phyloP scores from a whole-genome alignment of 2,888 invertebrate species.

The Drosophila cyrtoloma region DNA sequence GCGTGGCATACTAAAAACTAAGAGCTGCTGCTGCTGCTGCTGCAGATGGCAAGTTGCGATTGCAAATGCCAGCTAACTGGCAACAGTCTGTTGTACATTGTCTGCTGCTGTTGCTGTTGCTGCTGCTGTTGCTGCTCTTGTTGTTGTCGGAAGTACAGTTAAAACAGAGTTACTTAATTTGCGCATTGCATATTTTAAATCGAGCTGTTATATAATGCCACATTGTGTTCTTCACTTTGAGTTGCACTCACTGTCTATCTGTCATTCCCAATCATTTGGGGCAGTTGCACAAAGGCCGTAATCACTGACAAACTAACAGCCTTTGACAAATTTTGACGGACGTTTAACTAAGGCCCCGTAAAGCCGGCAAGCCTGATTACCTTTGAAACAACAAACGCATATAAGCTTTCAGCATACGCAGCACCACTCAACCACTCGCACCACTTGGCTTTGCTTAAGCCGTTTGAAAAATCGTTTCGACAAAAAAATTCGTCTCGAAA shows the following conservation, averaged over 20 bases:
- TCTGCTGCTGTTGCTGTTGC: constrained; percentile 1
- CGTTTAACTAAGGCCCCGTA: constrained; percentile 47
- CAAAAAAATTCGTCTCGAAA: constrained; percentile 15
- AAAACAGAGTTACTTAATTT: constrained; percentile 20
- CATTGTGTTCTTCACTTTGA: constrained; percentile 31
- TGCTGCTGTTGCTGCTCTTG: neutral
- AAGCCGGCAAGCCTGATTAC: constrained; percentile 49
- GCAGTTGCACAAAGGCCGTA: constrained; percentile 15
- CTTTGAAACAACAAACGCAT: constrained; percentile 23
- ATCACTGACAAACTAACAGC: constrained; percentile 18
- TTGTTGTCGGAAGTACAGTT: constrained; percentile 29
- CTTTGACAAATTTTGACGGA: constrained; percentile 40
- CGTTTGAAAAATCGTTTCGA: constrained; percentile 22
- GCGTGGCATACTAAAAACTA: constrained; percentile 52
- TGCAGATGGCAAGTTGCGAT: constrained; percentile 41
- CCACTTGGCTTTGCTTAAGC: constrained; percentile 9
- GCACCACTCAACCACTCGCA: constrained; percentile 3
- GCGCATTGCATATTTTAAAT: constrained; percentile 11
- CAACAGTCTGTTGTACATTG: constrained; percentile 24
- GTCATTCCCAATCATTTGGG: constrained; percentile 6
- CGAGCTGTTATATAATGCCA: constrained; percentile 35
- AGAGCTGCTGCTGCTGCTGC: constrained; percentile 13
- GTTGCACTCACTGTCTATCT: constrained; percentile 13
- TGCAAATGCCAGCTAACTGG: constrained; percentile 17
- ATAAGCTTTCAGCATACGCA: constrained; percentile 6